phyloP scores from a whole-genome alignment of 2,797 vertebrate genomes.

The Rhyacichthys aspro region DNA sequence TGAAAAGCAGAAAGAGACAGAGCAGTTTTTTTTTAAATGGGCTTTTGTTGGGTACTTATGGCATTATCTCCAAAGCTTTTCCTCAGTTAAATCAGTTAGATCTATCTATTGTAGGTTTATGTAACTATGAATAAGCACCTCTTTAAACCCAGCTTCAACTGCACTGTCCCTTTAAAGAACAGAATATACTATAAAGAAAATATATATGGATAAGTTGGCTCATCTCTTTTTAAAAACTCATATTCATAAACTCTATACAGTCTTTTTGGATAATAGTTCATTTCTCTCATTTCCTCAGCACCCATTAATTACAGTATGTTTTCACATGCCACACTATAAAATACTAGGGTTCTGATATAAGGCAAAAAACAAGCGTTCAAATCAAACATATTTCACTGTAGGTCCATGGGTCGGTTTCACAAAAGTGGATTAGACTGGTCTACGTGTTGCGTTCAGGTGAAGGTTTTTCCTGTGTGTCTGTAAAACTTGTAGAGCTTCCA shows the following conservation, averaged over 20 bases:
- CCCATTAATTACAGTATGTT: slow-evolving; percentile 26
- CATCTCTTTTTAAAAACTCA: slow-evolving; percentile 43
- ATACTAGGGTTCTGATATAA: slow-evolving; percentile 29
- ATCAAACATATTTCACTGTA: slow-evolving; percentile 27
- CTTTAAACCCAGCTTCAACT: not conserved
- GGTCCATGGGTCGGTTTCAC: slow-evolving; percentile 22
- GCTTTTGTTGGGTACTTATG: not conserved
- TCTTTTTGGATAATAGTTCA: slow-evolving; percentile 52
- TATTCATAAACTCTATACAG: slow-evolving; percentile 54
- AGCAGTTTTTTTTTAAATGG: not conserved
- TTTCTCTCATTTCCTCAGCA: slow-evolving; percentile 40
- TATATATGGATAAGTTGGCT: slow-evolving; percentile 31
- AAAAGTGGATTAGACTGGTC: not conserved
- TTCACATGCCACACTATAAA: slow-evolving; percentile 60
- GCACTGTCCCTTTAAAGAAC: slow-evolving; percentile 5
- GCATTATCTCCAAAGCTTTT: too few relatives aligned
- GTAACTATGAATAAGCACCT: too few relatives aligned
- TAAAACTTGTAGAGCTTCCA: too few relatives aligned
- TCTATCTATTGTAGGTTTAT: too few relatives aligned
- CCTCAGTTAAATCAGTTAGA: too few relatives aligned
- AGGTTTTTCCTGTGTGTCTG: too few relatives aligned
- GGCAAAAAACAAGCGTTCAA: slow-evolving; percentile 43
- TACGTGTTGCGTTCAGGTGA: too few relatives aligned
- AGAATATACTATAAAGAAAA: slow-evolving; percentile 9
- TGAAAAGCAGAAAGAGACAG: slow-evolving; percentile 12